Evolutionary conservation across 1,140 invertebrate species (phyloP).

Genomic region (Philopotamus ludificatus): DNA sequence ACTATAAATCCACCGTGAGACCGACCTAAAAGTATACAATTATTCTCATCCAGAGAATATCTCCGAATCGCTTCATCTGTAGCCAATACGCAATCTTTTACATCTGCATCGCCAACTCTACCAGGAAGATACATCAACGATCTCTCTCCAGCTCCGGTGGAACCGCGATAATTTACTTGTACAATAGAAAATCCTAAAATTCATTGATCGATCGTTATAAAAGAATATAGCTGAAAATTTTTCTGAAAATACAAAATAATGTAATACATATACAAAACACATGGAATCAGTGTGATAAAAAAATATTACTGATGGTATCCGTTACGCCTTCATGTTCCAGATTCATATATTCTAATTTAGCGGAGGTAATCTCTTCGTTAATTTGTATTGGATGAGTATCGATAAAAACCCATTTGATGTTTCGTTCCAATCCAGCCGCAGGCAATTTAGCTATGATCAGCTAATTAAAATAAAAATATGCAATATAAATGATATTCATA

Average conservation of each 20-base stretch:
- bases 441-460: slow-evolving; percentile 53
- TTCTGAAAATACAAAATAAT: slow-evolving; percentile 48
- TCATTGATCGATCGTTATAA: no score
- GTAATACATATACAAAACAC: background rate
- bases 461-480: slow-evolving; percentile 34
- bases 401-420: slow-evolving; percentile 50
- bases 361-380: slow-evolving; percentile 40
- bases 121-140: slow-evolving; percentile 72
- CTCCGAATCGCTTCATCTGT: slow-evolving; percentile 56
- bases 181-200: slow-evolving; percentile 70
- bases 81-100: slow-evolving; percentile 74
- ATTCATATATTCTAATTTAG: slow-evolving; percentile 43
- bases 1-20: slow-evolving; percentile 92
- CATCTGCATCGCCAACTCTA: slow-evolving; percentile 75
- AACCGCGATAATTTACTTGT: slow-evolving; percentile 86
- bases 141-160: slow-evolving; percentile 76
- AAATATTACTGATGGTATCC: background rate
- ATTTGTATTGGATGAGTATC: slow-evolving; percentile 39
- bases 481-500: background rate
- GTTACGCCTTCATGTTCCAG: slow-evolving; percentile 28
- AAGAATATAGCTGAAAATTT: slow-evolving; percentile 64
- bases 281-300: no score
- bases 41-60: slow-evolving; percentile 58
- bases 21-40: slow-evolving; percentile 69
- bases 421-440: slow-evolving; percentile 37